Evolutionary conservation across 2,888 invertebrate species (phyloP), one percentile per base, ranked within the genome.

Genomic region (Notodonta ziczac): DNA sequence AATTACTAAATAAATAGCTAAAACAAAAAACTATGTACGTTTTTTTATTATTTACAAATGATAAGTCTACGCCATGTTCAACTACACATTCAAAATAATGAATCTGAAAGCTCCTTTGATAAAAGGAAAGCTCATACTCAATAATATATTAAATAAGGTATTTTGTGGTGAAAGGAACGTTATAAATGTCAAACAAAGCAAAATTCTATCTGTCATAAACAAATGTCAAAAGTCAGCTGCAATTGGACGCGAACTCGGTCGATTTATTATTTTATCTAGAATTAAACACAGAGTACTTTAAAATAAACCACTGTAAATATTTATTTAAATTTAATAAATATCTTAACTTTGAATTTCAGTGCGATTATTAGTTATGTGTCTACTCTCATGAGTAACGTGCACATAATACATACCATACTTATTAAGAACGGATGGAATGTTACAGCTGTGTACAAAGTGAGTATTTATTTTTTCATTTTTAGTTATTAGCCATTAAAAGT

Each of bases 351-450:
- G 14, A 13, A 39, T n/a, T 14, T 55, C 39, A 14, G 16, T 55
- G 40, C 60, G 57, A 65, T 57, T 63, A 59, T 46, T 64, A 57
- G 63, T 61, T 54, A 73, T 73, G 76, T 70, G 64, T 54, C 55
- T 50, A 53, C 62, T 65, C 58, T 44, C 62, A 65, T 63, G 65
- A 66, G 35, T 66, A 60, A 60, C 64, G 63, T 63, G 44, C 65
- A 60, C 62, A 65, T 63, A 61, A 60, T 64, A 54, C 59, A 73
- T 55, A 68, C 70, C 66, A 79, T 77, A 70, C 77, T 78, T 69
- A 61, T 76, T 67, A 77, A 78, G 69, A 74, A 78, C 84, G 88
- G 81, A 88, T 89, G 89, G 90, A 88, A 87, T 87, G 83, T 81
- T 76, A 74, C 80, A 78, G 71, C 77, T 74, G 76, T 84, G 72